Base-by-base conservation (phyloP, 30 jellyfish, hydroid and myxozoan species). In the Sanderia malayensis region DNA sequence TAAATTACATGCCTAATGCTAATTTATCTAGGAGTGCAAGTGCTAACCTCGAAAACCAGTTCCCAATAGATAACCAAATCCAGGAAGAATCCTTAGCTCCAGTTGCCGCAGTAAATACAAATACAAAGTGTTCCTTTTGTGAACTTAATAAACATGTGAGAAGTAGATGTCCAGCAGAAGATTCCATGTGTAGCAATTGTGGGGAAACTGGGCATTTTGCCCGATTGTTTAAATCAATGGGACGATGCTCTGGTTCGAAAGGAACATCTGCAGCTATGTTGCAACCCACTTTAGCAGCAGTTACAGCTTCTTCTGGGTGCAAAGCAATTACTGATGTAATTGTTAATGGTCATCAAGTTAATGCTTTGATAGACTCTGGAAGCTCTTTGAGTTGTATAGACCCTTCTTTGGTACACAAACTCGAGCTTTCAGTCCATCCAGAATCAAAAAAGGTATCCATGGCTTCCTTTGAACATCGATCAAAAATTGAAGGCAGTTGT, bases 131-230 rank as follows among this genome's bases (percentile, higher is more conserved):
- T 41, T 41, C 15, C 55, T 41, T 41, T 41, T 41, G 55, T 41
- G 55, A 15, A 41, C 55, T 41, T 41, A 41, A 41, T 41, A 41
- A 41, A 41, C 55, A 41, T 41, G 55, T 41, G 55, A 41, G 55
- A 41, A 41, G 55, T 41, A 74, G 55, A 41, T 62, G 74, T 62
- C 74, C 60, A 62, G 58, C 74, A 15, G 25, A 28, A 28, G 58
- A 62, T 28, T 19, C 74, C 7, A 59, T 62, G 28, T 62, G 74
- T 32, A 23, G 25, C 25, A 62, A 62, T 17, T 62, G 74, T 62
- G 59, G 24, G 53, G 25, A 20, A 62, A 26, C 74, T 20, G 53
- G 74, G 52, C 74, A 62, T 62, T 62, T 23, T 6, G 58, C 53
- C 28, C 28, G 58, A 28, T 59, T 62, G 8, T 62, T 59, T 62